Conservation (phyloP, 2,888 invertebrate genomes). For the Pharmacophagus antenor region DNA sequence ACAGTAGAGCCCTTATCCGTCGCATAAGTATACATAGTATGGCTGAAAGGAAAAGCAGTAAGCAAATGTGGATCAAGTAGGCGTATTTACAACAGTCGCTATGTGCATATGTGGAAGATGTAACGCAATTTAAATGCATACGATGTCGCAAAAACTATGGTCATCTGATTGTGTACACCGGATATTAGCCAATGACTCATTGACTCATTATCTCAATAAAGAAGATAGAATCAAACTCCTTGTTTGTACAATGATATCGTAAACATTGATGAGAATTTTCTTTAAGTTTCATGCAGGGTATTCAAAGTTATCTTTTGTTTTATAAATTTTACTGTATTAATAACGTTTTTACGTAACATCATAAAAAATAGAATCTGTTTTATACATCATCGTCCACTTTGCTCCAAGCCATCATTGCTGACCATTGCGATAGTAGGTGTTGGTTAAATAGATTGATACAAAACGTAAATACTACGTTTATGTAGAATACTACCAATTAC, state of each 20-base stretch:
- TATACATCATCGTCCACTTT: constrained; percentile 12
- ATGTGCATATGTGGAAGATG: constrained; percentile 36
- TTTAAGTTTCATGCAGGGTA: neutral
- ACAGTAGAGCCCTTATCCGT: neutral
- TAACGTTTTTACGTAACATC: constrained; percentile 1
- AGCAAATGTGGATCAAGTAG: constrained; percentile 9
- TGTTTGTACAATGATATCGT: constrained; percentile 5
- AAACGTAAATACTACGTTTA: no score
- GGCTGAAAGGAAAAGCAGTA: constrained; percentile 4
- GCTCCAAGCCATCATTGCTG: no score
- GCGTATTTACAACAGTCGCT: constrained; percentile 14
- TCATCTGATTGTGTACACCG: constrained; percentile 58
- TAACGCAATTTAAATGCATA: constrained; percentile 62
- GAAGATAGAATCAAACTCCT: constrained; percentile 53
- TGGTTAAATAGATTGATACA: no score
- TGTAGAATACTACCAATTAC: no score
- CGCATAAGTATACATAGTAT: neutral
- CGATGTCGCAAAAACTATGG: constrained; percentile 65
- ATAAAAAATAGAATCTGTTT: neutral
- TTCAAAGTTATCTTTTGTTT: constrained; percentile 3
- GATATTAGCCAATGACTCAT: constrained; percentile 67
- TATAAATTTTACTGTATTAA: constrained; percentile 1
- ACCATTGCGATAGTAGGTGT: no score
- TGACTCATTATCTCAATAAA: constrained; percentile 62
- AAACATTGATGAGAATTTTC: constrained; percentile 10